Conservation (phyloP, 2,113 vertebrate genomes). For the Trichechus manatus region DNA sequence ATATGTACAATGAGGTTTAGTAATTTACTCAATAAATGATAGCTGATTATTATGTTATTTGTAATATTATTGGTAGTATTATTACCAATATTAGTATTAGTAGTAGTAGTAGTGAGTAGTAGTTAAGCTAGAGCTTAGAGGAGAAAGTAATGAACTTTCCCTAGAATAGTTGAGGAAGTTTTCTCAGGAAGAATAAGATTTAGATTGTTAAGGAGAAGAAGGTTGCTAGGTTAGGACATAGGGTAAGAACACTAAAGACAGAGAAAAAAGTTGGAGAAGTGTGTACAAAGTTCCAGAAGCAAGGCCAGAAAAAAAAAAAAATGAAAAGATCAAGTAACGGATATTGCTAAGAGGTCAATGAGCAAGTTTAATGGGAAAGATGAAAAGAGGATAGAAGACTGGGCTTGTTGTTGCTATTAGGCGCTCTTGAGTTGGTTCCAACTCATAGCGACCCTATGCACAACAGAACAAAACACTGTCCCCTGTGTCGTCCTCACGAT, state of each 20-base stretch:
- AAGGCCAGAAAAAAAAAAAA: background rate
- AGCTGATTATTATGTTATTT: conserved; percentile 5
- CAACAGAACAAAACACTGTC: no score
- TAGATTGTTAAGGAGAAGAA: background rate
- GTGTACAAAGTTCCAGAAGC: background rate
- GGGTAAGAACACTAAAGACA: background rate
- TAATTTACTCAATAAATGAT: background rate
- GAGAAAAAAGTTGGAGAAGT: background rate
- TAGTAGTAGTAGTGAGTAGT: background rate
- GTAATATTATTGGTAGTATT: background rate
- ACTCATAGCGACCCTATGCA: no score
- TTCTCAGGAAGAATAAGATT: background rate
- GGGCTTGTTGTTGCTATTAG: background rate
- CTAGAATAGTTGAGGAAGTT: background rate
- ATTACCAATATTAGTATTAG: background rate
- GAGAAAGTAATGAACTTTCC: background rate
- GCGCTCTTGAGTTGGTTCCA: no score
- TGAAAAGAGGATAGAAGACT: background rate
- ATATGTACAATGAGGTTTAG: background rate
- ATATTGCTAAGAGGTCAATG: background rate
- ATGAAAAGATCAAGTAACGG: background rate
- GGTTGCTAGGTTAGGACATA: background rate
- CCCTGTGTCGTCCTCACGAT: no score
- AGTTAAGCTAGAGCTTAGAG: background rate
- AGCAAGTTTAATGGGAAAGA: background rate